Evolutionary conservation across 1,140 invertebrate species (phyloP).

Genomic region (Tetragnatha versicolor): DNA sequence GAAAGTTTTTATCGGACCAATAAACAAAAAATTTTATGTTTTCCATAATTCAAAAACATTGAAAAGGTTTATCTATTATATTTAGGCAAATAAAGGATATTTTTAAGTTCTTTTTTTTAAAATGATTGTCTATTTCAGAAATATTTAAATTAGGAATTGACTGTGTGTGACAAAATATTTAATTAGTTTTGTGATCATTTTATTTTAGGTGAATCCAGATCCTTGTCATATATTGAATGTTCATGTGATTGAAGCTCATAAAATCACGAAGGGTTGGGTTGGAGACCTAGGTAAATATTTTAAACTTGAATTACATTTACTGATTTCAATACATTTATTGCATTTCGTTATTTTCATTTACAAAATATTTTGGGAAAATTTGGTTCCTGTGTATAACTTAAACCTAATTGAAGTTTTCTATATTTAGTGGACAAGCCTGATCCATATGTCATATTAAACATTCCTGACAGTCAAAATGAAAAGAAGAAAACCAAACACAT

Average conservation of each 20-base stretch:
- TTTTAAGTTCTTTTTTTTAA: too few species aligned
- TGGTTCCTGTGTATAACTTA: neutral
- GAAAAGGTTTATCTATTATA: too few species aligned
- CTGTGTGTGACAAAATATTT: too few species aligned
- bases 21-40: too few species aligned
- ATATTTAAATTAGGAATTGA: too few species aligned
- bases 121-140: too few species aligned
- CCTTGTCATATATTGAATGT: constrained; percentile 59
- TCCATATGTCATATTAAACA: constrained; percentile 64
- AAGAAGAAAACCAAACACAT: constrained; percentile 62
- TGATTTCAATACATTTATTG: neutral
- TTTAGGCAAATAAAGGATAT: too few species aligned
- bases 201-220: constrained; percentile 59
- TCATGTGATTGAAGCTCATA: constrained; percentile 57
- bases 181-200: too few species aligned
- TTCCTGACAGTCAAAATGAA: constrained; percentile 64
- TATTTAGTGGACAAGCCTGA: constrained; percentile 67
- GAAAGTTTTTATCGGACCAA: too few species aligned
- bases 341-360: neutral
- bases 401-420: constrained; percentile 33
- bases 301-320: neutral
- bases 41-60: too few species aligned
- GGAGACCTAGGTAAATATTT: constrained; percentile 59
- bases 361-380: neutral
- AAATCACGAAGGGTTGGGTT: constrained; percentile 60